Conservation (phyloP, 2,113 vertebrate genomes). For the Silurus asotus region DNA sequence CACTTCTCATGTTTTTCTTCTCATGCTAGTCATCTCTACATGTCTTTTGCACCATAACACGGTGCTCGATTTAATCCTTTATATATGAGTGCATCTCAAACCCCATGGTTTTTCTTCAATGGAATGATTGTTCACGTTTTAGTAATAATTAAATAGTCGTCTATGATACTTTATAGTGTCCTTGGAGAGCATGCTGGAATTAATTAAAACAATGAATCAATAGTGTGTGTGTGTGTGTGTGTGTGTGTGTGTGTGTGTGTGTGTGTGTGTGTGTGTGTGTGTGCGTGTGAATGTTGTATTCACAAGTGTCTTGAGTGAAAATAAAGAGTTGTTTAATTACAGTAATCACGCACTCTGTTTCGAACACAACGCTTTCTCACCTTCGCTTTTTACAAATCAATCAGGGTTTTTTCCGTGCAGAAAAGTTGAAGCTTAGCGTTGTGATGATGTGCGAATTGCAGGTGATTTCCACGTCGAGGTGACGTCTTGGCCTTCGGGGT, state of each 20-base stretch:
- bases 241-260: neutral
- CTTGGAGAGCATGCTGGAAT: neutral
- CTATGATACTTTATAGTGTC: neutral
- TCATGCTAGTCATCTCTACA: too few species aligned
- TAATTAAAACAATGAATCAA: neutral
- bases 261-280: neutral
- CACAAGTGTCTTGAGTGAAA: neutral
- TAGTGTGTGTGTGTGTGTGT: neutral
- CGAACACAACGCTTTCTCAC: neutral
- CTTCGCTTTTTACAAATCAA: neutral
- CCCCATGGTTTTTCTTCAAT: neutral
- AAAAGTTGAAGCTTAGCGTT: neutral
- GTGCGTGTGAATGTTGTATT: neutral
- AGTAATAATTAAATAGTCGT: neutral
- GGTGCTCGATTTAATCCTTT: neutral
- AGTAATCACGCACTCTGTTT: conserved; percentile 10
- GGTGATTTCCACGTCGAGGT: conserved; percentile 6
- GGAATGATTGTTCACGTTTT: neutral
- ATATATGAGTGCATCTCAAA: too few species aligned
- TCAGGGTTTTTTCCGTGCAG: neutral
- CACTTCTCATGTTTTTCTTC: too few species aligned
- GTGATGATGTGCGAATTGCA: neutral
- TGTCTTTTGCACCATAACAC: too few species aligned
- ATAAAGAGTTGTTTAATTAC: neutral
- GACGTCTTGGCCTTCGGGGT: neutral